phyloP scores from a whole-genome alignment of 2,797 vertebrate genomes.

The Acipenser oxyrinchus region DNA sequence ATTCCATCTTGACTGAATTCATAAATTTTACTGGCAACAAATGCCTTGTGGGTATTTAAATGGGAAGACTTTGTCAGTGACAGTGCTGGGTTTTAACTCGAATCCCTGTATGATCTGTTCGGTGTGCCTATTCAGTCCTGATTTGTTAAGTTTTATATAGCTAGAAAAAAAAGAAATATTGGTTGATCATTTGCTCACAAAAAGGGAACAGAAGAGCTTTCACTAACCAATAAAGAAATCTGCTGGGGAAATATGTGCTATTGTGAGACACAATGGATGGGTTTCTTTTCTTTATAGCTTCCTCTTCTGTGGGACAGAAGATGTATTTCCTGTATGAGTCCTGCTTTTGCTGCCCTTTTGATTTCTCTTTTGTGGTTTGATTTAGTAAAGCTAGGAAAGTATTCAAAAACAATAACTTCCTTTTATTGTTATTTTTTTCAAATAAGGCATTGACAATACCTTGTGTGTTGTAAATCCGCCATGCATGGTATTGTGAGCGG shows the following conservation, averaged over 20 bases:
- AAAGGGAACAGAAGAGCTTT: constrained; percentile 18
- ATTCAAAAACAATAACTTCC: constrained; percentile 48
- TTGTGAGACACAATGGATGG: not conserved
- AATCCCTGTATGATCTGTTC: too few species aligned
- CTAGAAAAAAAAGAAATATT: not conserved
- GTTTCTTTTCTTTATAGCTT: not conserved
- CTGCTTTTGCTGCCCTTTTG: constrained; percentile 46
- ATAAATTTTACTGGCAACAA: too few species aligned
- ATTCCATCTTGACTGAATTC: too few species aligned
- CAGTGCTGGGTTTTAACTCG: too few species aligned
- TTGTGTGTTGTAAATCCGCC: too few species aligned
- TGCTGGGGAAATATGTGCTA: not conserved
- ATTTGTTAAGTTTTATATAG: too few species aligned
- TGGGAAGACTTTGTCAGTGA: too few species aligned
- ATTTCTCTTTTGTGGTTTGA: constrained; percentile 50
- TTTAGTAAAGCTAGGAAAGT: constrained; percentile 48
- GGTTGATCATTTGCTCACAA: constrained; percentile 9
- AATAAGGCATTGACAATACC: too few species aligned
- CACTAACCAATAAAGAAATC: constrained; percentile 4
- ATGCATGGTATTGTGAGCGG: too few species aligned
- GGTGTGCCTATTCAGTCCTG: too few species aligned
- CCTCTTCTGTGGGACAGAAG: constrained; percentile 41
- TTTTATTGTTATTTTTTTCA: constrained; percentile 19
- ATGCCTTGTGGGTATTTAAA: too few species aligned
- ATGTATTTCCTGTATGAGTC: constrained; percentile 50